A percentile compares a stretch with the other conserved stretches of the same genome.
Evolutionary conservation across 2,113 vertebrate genomes (phyloP).

Genomic region (Eupsittula cactorum): DNA sequence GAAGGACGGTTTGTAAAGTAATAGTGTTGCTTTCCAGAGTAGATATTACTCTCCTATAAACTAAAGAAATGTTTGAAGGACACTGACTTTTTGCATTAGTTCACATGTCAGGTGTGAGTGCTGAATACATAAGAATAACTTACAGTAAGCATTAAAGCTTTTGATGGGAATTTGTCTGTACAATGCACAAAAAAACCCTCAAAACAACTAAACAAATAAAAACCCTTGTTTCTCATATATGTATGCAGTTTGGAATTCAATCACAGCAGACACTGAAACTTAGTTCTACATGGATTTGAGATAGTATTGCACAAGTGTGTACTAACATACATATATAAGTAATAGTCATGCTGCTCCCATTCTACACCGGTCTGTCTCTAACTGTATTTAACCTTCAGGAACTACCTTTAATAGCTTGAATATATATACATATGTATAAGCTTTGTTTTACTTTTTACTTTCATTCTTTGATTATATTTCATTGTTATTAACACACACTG

Average conservation of each 20-base stretch:
- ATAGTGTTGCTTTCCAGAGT: not conserved
- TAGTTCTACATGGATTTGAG: not conserved
- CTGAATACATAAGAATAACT: not conserved
- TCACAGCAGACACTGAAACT: not conserved
- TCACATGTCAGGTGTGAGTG: not conserved
- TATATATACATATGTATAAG: not conserved
- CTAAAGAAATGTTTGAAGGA: not conserved
- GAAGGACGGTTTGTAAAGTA: not conserved
- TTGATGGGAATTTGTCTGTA: not conserved
- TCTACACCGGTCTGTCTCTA: not conserved
- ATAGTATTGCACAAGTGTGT: not conserved
- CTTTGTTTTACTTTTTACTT: not conserved
- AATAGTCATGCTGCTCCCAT: not conserved
- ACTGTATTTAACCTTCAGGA: not conserved
- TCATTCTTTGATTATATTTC: not conserved
- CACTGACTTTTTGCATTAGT: not conserved
- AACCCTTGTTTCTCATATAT: not conserved
- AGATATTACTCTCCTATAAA: not conserved
- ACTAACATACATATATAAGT: not conserved
- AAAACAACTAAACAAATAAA: not conserved
- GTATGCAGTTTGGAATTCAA: not conserved
- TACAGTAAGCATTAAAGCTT: not conserved
- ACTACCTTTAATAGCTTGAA: not conserved
- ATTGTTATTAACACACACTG: not conserved
- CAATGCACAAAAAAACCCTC: fast-evolving